Base-by-base conservation (phyloP, 2,797 vertebrate species). In the Argentina silus region DNA sequence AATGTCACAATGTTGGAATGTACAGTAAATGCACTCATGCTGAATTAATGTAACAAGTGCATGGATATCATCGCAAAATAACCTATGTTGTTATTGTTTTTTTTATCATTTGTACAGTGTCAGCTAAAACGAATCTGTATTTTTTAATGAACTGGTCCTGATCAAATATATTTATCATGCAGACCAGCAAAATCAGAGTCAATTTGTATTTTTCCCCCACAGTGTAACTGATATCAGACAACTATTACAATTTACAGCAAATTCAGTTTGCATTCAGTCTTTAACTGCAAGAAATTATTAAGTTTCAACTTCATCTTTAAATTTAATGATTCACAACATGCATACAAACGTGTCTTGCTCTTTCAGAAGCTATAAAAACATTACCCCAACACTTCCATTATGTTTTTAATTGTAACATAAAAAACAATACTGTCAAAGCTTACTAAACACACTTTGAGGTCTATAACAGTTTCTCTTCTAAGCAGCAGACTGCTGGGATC, bases 1-100 rank as follows among this genome's bases (percentile, higher is more conserved):
- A 50, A 76, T 74, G 76, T 82, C 77, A 67, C 81, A 74, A 79
- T 88, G 82, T 88, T 88, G 88, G 90, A 93, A 92, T 93, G 91
- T 91, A 27, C 12, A 1, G 12, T 12, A 91, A 81, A 87, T 85
- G 86, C 88, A 86, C 85, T 91, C 88, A 83, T 81, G 77, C 69
- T 78, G 83, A 61, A 81, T 81, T 89, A 88, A 90, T 91, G 88
- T 90, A 88, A 17, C 78, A 86, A 77, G 72, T 87, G 91, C 93
- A 92, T 90, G 90, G 85, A 72, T 75, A 53, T 90, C 84, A 85
- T 83, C 73, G 74, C 81, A 78, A 73, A 80, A 67, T 14, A 43
- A n/a, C 44, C 70, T 50, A 45, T 69, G 42, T 74, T 73, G 75
- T 83, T 76, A 50, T 27, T 80, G 78, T 67, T 71, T 74, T 81